These are phyloP conservation scores for Mesodorylaimus sp. DNA, from an alignment of 2,888 invertebrate species.

Conservation along the genomic window DNA sequence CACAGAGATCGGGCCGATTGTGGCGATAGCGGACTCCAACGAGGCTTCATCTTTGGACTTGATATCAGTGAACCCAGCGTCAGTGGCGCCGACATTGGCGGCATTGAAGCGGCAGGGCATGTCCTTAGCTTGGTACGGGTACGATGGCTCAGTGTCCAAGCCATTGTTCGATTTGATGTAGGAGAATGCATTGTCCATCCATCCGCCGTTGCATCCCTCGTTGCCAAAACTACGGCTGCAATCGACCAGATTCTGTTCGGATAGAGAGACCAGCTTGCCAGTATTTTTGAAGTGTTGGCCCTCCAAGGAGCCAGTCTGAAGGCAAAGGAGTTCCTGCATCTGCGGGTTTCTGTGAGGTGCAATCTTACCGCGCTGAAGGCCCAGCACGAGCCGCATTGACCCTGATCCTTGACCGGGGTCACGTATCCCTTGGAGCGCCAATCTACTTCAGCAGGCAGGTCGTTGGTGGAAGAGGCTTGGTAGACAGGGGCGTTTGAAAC, in stretches of 20 bases:
- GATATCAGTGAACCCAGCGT: constrained; percentile 29
- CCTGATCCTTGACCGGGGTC: constrained; percentile 49
- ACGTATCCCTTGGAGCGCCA: constrained; percentile 53
- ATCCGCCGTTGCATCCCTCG: constrained; percentile 35
- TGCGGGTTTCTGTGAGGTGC: background rate
- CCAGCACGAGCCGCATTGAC: constrained; percentile 4
- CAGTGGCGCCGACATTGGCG: constrained; percentile 25
- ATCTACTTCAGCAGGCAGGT: constrained; percentile 33
- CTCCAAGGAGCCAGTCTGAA: constrained; percentile 47
- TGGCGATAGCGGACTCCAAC: constrained; percentile 24
- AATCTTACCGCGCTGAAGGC: background rate
- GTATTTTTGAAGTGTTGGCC: constrained; percentile 37
- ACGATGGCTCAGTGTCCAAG: constrained; percentile 66
- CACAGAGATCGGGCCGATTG: constrained; percentile 28
- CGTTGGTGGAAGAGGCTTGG: background rate
- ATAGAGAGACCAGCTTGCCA: constrained; percentile 40
- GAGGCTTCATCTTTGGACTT: constrained; percentile 23
- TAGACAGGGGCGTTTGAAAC: background rate
- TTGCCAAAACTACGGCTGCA: constrained; percentile 34
- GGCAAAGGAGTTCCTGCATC: background rate
- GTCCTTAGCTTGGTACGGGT: constrained; percentile 59
- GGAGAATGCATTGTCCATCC: constrained; percentile 36
- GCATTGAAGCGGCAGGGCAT: constrained; percentile 27
- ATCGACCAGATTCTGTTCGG: constrained; percentile 35
- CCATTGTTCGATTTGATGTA: constrained; percentile 42